Conservation (phyloP, 1,140 invertebrate species). For the Nephotettix cincticeps region DNA sequence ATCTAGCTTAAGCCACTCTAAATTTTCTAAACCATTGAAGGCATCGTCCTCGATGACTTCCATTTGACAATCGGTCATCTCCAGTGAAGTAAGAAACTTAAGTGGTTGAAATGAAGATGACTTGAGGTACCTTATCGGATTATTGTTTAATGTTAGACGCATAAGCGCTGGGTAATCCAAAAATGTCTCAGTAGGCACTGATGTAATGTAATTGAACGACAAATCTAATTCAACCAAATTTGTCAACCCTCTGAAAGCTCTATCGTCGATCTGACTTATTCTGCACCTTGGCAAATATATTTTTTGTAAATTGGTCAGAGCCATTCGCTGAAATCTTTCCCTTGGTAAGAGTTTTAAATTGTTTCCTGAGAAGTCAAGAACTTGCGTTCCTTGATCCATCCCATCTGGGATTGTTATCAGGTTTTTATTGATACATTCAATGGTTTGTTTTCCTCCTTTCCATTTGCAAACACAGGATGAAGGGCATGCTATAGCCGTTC, state of each 20-base stretch:
- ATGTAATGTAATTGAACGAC: slow-evolving; percentile 73
- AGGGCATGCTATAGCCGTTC: slow-evolving; percentile 59
- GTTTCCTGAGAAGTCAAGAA: slow-evolving; percentile 82
- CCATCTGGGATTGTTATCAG: slow-evolving; percentile 74
- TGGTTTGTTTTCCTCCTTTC: slow-evolving; percentile 88
- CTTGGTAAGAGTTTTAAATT: slow-evolving; percentile 70
- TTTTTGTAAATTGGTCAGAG: slow-evolving; percentile 82
- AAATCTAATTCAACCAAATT: slow-evolving; percentile 89
- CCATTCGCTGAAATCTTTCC: slow-evolving; percentile 73
- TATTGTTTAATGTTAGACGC: slow-evolving; percentile 75
- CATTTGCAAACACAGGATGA: slow-evolving; percentile 80
- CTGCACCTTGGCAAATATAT: slow-evolving; percentile 76
- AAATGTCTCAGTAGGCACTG: slow-evolving; percentile 75
- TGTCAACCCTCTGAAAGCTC: slow-evolving; percentile 77
- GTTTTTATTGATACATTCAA: slow-evolving; percentile 77
- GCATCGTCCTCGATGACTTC: slow-evolving; percentile 73
- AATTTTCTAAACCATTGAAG: slow-evolving; percentile 74
- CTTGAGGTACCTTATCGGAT: slow-evolving; percentile 72
- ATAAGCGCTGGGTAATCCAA: slow-evolving; percentile 75
- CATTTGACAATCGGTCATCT: slow-evolving; percentile 78
- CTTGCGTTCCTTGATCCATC: slow-evolving; percentile 85
- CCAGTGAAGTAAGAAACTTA: slow-evolving; percentile 72
- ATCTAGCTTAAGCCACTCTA: slow-evolving; percentile 82
- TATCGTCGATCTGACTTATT: slow-evolving; percentile 71
- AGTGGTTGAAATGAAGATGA: slow-evolving; percentile 74